Evolutionary conservation across 2,888 invertebrate species (phyloP), one percentile per base, ranked within the genome.

Genomic region (Latheticus oryzae): DNA sequence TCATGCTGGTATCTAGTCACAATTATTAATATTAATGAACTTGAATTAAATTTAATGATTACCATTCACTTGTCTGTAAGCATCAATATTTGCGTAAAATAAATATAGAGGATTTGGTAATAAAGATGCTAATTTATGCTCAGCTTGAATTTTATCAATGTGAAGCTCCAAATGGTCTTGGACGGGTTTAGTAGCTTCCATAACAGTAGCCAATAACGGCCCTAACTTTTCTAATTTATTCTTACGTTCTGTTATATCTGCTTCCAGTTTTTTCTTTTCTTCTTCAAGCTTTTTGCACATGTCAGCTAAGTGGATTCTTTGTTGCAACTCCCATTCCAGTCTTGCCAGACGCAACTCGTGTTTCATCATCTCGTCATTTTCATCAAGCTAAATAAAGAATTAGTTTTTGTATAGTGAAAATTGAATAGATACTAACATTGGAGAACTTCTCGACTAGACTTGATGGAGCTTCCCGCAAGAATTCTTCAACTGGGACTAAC

Each of bases 321-420:
- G 93, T 9, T 88, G 87, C 42, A 96, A 79, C 77, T 97, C 97
- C 90, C 94, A 95, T 74, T 96, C 94, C 19, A 97, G 80, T 59
- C 95, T 85, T 13, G 94, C 92, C 59, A 97, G 78, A 71, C 91
- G 89, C 58, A 90, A 81, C 69, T 90, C 89, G 79, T 97, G 97
- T 26, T 84, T 83, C 78, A 92, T 86, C 35, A 78, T 66, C 47
- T 68, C 65, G 15, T 71, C 64, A 42, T 59, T 63, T 45, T 67
- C 65, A 30, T 71, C 64, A 57, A 60, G 64, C 71, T 74, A 55
- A 60, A n/a, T n/a, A n/a, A 70, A 70, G 11, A 23, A n/a, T 5
- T 26, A 15, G 9, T 43, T 28, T 32, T 24, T 11, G 7, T 7
- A 7, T 13, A n/a, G 11, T 7, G n/a, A 24, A 26, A 26, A 30